phyloP scores from a whole-genome alignment of 1,140 invertebrate species.

The Sycobia sp. region DNA sequence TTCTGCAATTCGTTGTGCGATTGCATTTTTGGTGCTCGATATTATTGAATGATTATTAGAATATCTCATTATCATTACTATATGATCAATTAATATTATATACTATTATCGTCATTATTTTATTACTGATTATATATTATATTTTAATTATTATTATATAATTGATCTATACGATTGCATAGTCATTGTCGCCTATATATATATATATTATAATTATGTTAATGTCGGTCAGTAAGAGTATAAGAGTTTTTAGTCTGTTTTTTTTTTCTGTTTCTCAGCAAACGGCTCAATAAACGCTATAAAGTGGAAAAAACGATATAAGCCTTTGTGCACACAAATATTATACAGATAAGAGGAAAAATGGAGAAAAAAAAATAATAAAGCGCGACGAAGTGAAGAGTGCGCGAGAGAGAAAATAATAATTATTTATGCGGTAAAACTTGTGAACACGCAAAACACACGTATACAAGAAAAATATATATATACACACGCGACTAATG shows the following conservation, averaged over 20 bases:
- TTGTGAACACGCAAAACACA: slow-evolving; percentile 41
- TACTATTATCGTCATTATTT: slow-evolving; percentile 13
- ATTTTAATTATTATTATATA: slow-evolving; percentile 9
- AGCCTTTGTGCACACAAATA: slow-evolving; percentile 18
- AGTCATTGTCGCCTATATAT: slow-evolving; percentile 26
- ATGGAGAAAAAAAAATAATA: too few species aligned
- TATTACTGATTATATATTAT: slow-evolving; percentile 23
- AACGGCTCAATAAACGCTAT: too few species aligned
- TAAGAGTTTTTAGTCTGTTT: slow-evolving; percentile 26
- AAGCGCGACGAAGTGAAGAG: too few species aligned
- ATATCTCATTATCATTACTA: slow-evolving; percentile 19
- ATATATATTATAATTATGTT: too few species aligned
- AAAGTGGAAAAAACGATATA: not conserved
- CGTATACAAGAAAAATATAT: slow-evolving; percentile 40
- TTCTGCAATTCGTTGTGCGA: too few species aligned
- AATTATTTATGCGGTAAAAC: slow-evolving; percentile 31
- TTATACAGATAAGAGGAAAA: slow-evolving; percentile 1
- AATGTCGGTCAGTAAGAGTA: slow-evolving; percentile 24
- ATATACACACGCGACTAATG: slow-evolving; percentile 49
- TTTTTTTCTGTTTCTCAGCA: not conserved
- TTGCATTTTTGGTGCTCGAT: slow-evolving; percentile 31
- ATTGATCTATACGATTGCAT: slow-evolving; percentile 23
- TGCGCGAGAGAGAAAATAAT: slow-evolving; percentile 7
- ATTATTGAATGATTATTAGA: slow-evolving; percentile 24
- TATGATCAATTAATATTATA: slow-evolving; percentile 18